Evolutionary conservation across 2,888 invertebrate genomes (phyloP), one percentile per base, ranked within the genome.

Genomic region (Orthosia gracilis): DNA sequence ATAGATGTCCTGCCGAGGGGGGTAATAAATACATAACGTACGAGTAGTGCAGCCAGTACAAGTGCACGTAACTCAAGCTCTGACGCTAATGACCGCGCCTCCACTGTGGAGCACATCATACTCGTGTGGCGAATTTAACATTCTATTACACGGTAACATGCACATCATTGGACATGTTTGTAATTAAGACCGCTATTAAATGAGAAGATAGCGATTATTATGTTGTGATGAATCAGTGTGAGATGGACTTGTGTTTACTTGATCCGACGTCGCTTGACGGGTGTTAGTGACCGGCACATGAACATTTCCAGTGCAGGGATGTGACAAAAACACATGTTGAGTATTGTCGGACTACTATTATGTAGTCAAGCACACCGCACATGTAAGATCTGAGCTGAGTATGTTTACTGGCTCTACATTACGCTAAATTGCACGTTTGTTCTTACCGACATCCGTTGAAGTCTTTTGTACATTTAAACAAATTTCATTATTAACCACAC

Each of bases 21-120:
- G 75, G 71, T 85, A 85, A 84, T 85, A 87, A 87, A 85, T 85
- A 73, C 59, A 61, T 73, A 75, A 85, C 73, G 58, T 50, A n/a
- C 55, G 50, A 63, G 26, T 57, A 40, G 59, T 40, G 21, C 52
- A n/a, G 13, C 4, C 54, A 2, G 26, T 15, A 18, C 76, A 13
- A 68, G 74, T 55, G 52, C 31, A 26, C 61, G 65, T 80, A 69
- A 80, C 59, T 64, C 74, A 57, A 49, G 52, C 49, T 58, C 70
- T 55, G 85, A 81, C 69, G 69, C 59, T 81, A 75, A 81, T 76
- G 85, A 69, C 63, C 50, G 74, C n/a, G 63, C 40, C 23, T 45
- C n/a, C 52, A 67, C 52, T 31, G 47, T 59, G 76, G 49, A 52
- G 15, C 73, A 40, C 54, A 47, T 55, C 54, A 69, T 69, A 69